phyloP scores from a whole-genome alignment of 2,888 invertebrate genomes.

The Chelonus formosanus region DNA sequence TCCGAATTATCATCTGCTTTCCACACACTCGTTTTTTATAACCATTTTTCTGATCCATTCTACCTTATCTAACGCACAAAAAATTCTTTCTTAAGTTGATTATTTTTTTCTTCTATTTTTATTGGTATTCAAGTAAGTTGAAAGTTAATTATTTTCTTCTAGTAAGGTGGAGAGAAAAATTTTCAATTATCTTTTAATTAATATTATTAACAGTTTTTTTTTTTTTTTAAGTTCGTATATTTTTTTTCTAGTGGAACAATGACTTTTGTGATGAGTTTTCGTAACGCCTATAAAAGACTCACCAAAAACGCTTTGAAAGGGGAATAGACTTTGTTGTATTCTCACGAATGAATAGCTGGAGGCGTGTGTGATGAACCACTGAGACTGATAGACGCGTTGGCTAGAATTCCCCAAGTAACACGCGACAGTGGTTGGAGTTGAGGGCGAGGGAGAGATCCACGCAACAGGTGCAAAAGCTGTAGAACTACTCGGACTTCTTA shows the following conservation, averaged over 20 bases:
- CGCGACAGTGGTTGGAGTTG: constrained; percentile 1
- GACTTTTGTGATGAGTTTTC: too few species aligned
- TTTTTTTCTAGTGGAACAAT: too few species aligned
- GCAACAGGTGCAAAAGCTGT: constrained; percentile 33
- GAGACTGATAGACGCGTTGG: constrained; percentile 4
- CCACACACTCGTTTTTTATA: constrained; percentile 47
- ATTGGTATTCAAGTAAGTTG: too few species aligned
- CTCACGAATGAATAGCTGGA: neutral
- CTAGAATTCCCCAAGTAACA: constrained; percentile 9
- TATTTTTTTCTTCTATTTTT: neutral
- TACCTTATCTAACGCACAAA: constrained; percentile 32
- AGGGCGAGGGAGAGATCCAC: constrained; percentile 12
- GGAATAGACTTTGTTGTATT: neutral
- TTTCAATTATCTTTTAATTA: neutral
- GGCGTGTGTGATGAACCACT: constrained; percentile 10
- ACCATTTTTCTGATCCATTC: constrained; percentile 26
- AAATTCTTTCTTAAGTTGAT: constrained; percentile 5
- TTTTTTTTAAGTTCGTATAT: neutral
- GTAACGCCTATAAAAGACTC: too few species aligned
- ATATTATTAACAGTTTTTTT: neutral
- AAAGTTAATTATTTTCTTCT: too few species aligned
- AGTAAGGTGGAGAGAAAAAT: neutral
- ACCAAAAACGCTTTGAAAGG: neutral
- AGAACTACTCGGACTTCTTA: constrained; percentile 21
- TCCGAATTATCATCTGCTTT: constrained; percentile 58